A percentile compares a stretch with the other conserved stretches of the same genome.
Evolutionary conservation across 2,113 vertebrate genomes (phyloP).

Genomic region (Drymodes brunneopygia): DNA sequence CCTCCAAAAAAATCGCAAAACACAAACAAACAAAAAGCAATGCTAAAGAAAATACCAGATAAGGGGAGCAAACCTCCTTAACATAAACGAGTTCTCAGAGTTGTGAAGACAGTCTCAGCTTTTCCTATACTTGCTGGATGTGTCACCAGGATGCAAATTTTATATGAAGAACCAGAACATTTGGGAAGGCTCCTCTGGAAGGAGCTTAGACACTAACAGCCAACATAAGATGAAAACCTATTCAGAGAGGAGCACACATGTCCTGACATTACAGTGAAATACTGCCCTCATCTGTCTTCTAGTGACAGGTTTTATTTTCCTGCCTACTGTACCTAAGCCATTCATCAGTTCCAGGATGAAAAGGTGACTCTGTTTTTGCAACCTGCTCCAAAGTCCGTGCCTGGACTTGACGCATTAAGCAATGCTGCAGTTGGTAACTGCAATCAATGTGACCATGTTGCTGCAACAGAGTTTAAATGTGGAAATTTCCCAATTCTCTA

Average conservation of each 20-base stretch:
- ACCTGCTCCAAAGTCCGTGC: neutral
- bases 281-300: slow-evolving; percentile 45
- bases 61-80: neutral
- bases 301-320: neutral
- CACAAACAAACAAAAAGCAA: neutral
- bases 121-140: neutral
- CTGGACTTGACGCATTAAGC: neutral
- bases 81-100: neutral
- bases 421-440: neutral
- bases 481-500: neutral
- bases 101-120: neutral
- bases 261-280: neutral
- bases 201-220: neutral
- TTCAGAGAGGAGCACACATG: neutral
- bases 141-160: neutral
- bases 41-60: neutral
- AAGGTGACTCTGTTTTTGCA: neutral
- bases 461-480: neutral
- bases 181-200: neutral
- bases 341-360: neutral
- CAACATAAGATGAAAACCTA: neutral
- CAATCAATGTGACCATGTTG: neutral
- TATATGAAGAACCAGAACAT: neutral
- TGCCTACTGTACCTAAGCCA: neutral
- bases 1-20: neutral